Evolutionary conservation across 1,140 invertebrate species (phyloP).

Genomic region (Phthorimaea operculella): DNA sequence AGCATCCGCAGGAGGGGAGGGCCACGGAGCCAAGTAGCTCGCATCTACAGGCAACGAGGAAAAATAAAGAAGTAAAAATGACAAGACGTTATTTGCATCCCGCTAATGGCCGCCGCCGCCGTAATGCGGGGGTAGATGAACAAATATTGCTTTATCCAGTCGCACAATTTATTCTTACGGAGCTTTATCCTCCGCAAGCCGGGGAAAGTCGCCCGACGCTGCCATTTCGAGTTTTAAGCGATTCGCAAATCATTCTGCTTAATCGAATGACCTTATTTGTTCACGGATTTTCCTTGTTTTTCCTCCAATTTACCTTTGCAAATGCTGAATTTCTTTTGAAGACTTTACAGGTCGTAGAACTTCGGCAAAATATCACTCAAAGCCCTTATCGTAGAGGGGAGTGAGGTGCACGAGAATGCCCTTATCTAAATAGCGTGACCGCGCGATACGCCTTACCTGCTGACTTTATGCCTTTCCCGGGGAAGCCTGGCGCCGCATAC

Average conservation of each 20-base stretch:
- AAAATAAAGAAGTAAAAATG: constrained; percentile 66
- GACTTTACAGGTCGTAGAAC: constrained; percentile 4
- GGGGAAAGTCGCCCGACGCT: constrained; percentile 43
- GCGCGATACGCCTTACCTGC: constrained; percentile 42
- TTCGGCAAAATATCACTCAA: constrained; percentile 18
- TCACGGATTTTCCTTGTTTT: constrained; percentile 35
- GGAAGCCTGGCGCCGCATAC: constrained; percentile 37
- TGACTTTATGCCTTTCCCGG: constrained; percentile 48
- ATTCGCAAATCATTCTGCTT: constrained; percentile 60
- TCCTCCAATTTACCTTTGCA: constrained; percentile 2
- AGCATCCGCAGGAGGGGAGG: constrained; percentile 25
- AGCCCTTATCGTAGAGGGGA: constrained; percentile 28
- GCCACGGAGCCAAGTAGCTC: constrained; percentile 32
- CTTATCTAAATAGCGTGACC: constrained; percentile 52
- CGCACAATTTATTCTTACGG: constrained; percentile 63
- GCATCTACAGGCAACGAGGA: constrained; percentile 39
- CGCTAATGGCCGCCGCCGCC: constrained; percentile 59
- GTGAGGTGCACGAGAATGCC: constrained; percentile 32
- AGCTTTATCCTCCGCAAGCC: constrained; percentile 55
- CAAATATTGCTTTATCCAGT: constrained; percentile 67
- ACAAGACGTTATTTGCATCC: constrained; percentile 67
- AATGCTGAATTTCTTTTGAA: constrained; percentile 3
- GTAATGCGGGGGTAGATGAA: constrained; percentile 65
- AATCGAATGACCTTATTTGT: constrained; percentile 57
- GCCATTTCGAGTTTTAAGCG: constrained; percentile 56